Percentiles rank a stretch among this genome's conserved stretches.
phyloP scores from a whole-genome alignment of 53 echinoderm and acorn worm genomes.

The Mesocentrotus franciscanus region DNA sequence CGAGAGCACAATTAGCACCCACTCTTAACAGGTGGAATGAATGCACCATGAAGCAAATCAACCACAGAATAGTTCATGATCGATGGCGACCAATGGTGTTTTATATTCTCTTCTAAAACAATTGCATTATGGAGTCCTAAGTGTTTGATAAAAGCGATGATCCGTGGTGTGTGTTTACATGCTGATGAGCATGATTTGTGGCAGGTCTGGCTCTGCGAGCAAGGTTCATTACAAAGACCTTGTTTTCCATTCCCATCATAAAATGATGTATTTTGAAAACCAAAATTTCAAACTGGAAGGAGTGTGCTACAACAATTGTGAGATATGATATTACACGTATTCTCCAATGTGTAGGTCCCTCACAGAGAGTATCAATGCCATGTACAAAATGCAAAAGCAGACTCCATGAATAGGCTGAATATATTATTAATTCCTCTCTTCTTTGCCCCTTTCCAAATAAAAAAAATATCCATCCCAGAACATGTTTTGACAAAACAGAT shows the following conservation, averaged over 20 bases:
- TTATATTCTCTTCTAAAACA: slow-evolving; percentile 26
- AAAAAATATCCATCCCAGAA: not conserved
- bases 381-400: not conserved
- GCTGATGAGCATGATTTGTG: not conserved
- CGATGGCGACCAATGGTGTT: not conserved
- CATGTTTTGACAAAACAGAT: not conserved
- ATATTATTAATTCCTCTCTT: not conserved
- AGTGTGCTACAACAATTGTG: not conserved
- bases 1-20: slow-evolving; percentile 1
- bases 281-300: too few relatives aligned
- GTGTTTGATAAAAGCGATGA: not conserved
- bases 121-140: not conserved
- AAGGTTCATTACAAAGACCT: not conserved
- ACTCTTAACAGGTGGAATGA: not conserved
- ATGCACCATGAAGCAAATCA: not conserved
- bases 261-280: not conserved
- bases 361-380: not conserved
- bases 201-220: not conserved
- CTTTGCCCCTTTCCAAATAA: not conserved
- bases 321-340: not conserved
- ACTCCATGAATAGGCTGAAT: not conserved
- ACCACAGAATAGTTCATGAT: not conserved
- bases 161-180: not conserved
- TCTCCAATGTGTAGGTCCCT: not conserved
- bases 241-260: not conserved